Percentiles rank a stretch among this genome's conserved stretches.
Evolutionary conservation across 1,140 invertebrate genomes (phyloP).

Genomic region (Araneus ventricosus): DNA sequence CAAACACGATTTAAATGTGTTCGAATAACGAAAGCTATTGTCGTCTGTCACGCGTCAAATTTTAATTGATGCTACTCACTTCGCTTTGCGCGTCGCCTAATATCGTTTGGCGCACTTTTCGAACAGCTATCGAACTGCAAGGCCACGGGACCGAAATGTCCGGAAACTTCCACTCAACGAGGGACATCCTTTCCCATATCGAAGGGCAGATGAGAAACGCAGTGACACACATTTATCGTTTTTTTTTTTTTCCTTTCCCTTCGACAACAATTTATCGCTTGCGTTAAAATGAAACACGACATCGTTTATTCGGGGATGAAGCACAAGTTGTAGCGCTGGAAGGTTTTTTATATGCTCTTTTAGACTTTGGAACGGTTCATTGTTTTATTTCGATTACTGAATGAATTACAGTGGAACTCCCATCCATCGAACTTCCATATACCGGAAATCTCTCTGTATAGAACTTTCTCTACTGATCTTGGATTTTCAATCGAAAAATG

Average conservation of each 20-base stretch:
- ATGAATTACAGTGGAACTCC: no score
- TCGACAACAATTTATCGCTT: neutral
- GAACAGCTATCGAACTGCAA: constrained; percentile 7
- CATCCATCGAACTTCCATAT: no score
- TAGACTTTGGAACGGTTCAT: neutral
- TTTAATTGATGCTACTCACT: neutral
- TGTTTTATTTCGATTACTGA: no score
- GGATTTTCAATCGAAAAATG: no score
- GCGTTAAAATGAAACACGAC: neutral
- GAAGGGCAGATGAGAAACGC: neutral
- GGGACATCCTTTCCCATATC: constrained; percentile 32
- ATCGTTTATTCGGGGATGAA: neutral
- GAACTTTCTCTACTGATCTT: no score
- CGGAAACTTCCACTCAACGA: constrained; percentile 10
- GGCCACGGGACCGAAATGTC: constrained; percentile 1
- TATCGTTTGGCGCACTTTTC: neutral
- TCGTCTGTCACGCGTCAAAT: no score
- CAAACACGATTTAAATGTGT: no score
- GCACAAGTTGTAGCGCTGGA: neutral
- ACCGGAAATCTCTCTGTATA: no score
- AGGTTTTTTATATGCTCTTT: neutral
- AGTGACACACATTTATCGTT: neutral
- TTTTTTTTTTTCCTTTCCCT: neutral
- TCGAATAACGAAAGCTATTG: no score
- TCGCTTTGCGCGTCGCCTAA: neutral